These are phyloP conservation scores for Melopsittacus undulatus DNA, from an alignment of 2,797 vertebrate genomes.

Conservation along the genomic window DNA sequence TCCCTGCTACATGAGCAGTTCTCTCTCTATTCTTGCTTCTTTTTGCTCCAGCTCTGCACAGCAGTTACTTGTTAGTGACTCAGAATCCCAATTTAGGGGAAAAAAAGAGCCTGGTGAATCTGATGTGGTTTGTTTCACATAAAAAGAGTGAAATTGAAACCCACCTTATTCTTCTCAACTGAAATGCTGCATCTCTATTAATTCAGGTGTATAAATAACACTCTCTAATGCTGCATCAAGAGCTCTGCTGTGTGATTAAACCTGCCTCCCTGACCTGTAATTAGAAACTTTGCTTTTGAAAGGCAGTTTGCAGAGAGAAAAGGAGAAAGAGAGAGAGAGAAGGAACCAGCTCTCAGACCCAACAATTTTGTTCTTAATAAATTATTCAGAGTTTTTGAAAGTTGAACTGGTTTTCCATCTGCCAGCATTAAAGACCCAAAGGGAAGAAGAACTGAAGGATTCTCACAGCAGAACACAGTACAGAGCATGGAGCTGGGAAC, in stretches of 20 bases:
- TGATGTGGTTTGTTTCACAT: constrained; percentile 59
- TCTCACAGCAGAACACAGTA: constrained; percentile 14
- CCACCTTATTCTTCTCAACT: constrained; percentile 68
- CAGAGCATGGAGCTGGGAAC: background rate
- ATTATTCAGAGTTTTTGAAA: constrained; percentile 78
- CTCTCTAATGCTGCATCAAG: constrained; percentile 64
- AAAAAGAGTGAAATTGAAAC: constrained; percentile 65
- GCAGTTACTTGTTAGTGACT: constrained; percentile 29
- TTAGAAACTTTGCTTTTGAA: constrained; percentile 81
- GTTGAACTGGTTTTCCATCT: constrained; percentile 65
- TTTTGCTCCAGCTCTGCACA: background rate
- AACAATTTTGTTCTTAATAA: constrained; percentile 78
- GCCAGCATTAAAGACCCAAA: constrained; percentile 42
- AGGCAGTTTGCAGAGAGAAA: constrained; percentile 70
- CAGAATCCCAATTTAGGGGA: constrained; percentile 64
- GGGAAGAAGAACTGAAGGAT: constrained; percentile 18
- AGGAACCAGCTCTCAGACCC: constrained; percentile 64
- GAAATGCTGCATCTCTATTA: constrained; percentile 71
- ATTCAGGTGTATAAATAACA: constrained; percentile 77
- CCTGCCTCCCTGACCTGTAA: constrained; percentile 78
- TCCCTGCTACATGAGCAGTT: background rate
- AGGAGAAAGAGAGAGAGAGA: constrained; percentile 60
- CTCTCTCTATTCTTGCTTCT: background rate
- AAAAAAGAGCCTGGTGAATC: constrained; percentile 20
- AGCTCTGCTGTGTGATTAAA: constrained; percentile 69